Percentiles rank a stretch among this genome's conserved stretches.
phyloP scores from a whole-genome alignment of 2,797 vertebrate genomes.

The Stomatorhinus walkeri region DNA sequence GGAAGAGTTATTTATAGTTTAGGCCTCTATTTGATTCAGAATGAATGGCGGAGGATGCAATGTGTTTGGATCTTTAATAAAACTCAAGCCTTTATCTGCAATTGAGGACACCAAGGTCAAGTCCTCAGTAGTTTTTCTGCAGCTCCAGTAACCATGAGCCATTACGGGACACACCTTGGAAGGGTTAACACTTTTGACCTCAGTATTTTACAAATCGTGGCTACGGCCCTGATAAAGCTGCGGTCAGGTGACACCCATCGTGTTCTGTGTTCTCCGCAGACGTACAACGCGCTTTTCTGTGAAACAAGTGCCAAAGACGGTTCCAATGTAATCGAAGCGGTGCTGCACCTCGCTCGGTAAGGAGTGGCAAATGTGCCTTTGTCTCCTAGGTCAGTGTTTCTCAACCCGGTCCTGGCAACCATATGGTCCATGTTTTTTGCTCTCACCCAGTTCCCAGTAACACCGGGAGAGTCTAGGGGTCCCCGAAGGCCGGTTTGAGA shows the following conservation, averaged over 20 bases:
- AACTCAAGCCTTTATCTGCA: neutral
- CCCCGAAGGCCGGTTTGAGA: neutral
- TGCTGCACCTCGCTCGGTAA: constrained; percentile 92
- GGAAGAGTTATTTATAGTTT: neutral
- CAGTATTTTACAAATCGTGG: neutral
- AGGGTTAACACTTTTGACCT: neutral
- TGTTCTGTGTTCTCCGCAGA: constrained; percentile 46
- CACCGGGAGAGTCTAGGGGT: neutral
- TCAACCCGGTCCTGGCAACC: neutral
- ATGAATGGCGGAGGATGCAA: neutral
- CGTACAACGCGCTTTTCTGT: constrained; percentile 62
- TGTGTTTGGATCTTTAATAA: neutral
- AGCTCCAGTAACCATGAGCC: neutral
- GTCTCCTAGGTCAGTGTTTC: neutral
- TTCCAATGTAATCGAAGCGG: constrained; percentile 84
- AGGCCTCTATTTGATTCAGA: neutral
- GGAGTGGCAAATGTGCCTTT: constrained; percentile 6
- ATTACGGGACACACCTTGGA: neutral
- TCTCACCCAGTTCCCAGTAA: neutral
- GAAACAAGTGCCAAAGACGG: constrained; percentile 85
- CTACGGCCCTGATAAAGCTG: neutral
- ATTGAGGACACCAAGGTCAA: neutral
- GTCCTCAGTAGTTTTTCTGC: neutral
- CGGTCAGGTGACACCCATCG: neutral
- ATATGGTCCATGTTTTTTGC: neutral